Percentiles rank a stretch among this genome's conserved stretches.
These are phyloP conservation scores for Sinhomidia bicolor DNA, from an alignment of 2,888 invertebrate species.

Conservation along the genomic window DNA sequence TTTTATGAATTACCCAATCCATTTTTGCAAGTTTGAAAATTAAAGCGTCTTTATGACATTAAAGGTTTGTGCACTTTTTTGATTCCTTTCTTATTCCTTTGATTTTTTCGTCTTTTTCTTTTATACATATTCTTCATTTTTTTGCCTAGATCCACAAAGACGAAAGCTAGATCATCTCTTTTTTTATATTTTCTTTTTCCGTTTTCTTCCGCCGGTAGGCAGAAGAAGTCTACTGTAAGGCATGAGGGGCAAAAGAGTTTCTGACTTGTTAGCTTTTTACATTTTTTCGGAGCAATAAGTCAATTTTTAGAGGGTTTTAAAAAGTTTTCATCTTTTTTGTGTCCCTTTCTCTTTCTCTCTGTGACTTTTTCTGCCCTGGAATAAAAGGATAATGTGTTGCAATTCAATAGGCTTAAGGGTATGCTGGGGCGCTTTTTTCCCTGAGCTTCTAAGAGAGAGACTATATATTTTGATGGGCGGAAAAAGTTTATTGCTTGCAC, in stretches of 20 bases:
- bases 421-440: neutral
- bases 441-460: neutral
- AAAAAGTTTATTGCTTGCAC: conserved; percentile 55
- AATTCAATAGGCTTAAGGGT: conserved; percentile 51
- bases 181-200: neutral
- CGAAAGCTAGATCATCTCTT: neutral
- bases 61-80: conserved; percentile 35
- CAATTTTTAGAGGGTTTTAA: conserved; percentile 67
- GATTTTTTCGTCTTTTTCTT: no score
- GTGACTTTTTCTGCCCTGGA: conserved; percentile 42
- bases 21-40: conserved; percentile 47
- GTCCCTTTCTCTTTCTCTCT: neutral
- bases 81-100: conserved; percentile 9
- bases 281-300: conserved; percentile 59
- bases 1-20: conserved; percentile 41
- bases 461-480: conserved; percentile 15
- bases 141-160: conserved; percentile 28
- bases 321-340: conserved; percentile 53
- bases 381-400: conserved; percentile 64
- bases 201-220: conserved; percentile 5
- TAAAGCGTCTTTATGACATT: conserved; percentile 48
- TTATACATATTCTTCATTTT: neutral
- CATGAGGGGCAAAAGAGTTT: neutral
- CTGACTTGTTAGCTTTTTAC: conserved; percentile 31
- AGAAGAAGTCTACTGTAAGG: conserved; percentile 15